Percentiles rank a stretch among this genome's conserved stretches.
Evolutionary conservation across 2,888 invertebrate species (phyloP).

Genomic region (Cryptosula pallasiana): DNA sequence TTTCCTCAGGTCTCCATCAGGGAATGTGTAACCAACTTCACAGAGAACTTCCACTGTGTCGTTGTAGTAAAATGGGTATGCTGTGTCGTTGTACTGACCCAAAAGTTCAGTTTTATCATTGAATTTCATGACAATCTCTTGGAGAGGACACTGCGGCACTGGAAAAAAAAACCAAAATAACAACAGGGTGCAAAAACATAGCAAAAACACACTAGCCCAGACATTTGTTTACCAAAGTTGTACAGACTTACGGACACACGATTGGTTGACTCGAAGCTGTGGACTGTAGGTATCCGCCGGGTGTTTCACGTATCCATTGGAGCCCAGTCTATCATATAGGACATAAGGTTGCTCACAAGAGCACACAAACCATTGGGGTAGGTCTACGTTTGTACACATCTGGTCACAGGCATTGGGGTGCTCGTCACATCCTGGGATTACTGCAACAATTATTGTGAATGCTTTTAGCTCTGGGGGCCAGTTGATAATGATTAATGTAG

Average conservation of each 20-base stretch:
- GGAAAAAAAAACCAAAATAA: too few species aligned
- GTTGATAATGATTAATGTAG: too few species aligned
- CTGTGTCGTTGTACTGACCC: background rate
- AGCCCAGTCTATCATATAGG: background rate
- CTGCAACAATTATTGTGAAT: background rate
- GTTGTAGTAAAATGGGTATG: background rate
- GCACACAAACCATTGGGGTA: slow-evolving; percentile 16
- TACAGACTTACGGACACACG: slow-evolving; percentile 20
- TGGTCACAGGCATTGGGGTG: background rate
- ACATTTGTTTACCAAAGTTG: too few species aligned
- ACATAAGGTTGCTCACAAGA: background rate
- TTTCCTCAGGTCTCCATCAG: slow-evolving; percentile 4
- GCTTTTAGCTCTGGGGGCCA: too few species aligned
- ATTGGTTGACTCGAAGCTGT: slow-evolving; percentile 1
- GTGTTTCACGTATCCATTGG: background rate
- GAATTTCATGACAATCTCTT: background rate
- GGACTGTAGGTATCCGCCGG: background rate
- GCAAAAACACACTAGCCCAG: too few species aligned
- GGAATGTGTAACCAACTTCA: background rate
- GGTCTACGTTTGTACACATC: background rate
- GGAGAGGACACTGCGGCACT: slow-evolving; percentile 1
- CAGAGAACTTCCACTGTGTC: background rate
- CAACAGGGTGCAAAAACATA: too few species aligned
- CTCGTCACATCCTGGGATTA: background rate
- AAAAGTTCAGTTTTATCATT: background rate